Base-by-base conservation (phyloP, 1,140 invertebrate genomes). In the Proales similis region DNA sequence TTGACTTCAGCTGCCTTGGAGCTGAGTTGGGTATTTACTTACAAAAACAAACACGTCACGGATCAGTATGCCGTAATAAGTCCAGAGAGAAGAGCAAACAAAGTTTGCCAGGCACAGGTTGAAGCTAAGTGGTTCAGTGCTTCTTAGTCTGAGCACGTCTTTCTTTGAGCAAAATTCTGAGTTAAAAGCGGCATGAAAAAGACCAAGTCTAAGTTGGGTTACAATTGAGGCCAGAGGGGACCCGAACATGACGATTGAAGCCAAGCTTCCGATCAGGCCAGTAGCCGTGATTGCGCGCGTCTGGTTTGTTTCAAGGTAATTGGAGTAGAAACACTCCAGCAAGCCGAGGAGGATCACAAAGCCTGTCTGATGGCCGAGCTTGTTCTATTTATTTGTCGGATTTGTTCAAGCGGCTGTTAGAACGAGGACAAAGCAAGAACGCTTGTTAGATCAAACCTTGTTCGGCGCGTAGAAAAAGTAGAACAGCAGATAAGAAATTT, bases 241-340 rank as follows among this genome's bases (percentile, higher is more conserved):
- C 22, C 57, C 57, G 38, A 61, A 61, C 57, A 61, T 61, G 47
- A 61, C 47, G 2, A 61, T 33, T 30, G 57, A 45, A 17, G 57
- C 42, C 14, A 61, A n/a, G 17, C 22, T 46, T 29, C 39, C 57
- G 29, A 61, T 7, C 6, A 61, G 7, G 9, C 57, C 57, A 20
- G 38, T 29, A 19, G 32, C 22, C 27, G 24, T 32, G 0, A 30
- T 26, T 12, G 57, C 36, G 32, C 22, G 33, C n/a, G 14, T 45
- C 4, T 29, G 5, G 19, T 61, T 24, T 5, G 42, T 19, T 29
- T 45, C 57, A 32, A 38, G 36, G 24, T 38, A 17, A 45, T 33
- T 33, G 14, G 39, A 22, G 47, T 61, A 61, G 38, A 32, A 61
- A 7, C 39, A 27, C 7, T 46, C 27, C 7, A 30, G 32, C 36